Base-by-base conservation (phyloP, 2,888 invertebrate genomes). In the Pammene fasciana region DNA sequence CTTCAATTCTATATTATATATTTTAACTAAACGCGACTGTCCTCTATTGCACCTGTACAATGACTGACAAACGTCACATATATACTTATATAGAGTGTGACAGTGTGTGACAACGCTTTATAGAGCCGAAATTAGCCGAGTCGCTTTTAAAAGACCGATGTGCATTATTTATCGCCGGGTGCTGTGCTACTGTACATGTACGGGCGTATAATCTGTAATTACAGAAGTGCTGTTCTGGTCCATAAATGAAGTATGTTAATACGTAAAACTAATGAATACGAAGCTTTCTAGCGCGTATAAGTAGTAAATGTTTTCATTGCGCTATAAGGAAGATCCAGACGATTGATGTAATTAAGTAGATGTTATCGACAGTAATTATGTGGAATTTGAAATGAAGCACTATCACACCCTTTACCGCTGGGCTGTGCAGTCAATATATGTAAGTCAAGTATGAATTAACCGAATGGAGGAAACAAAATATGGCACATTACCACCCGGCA, bases 301-400 rank as follows among this genome's bases (percentile, higher is more conserved):
- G n/a, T n/a, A 10, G 38, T 50, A 38, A 61, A 50, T 61, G 16
- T 13, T 61, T 61, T 18, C 34, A 46, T 52, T 54, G 14, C 60
- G 54, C 45, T 54, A 52, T 60, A 54, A 60, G 64, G 64, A 64
- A 64, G 52, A 54, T 50, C 9, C 41, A 14, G 13, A 52, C 52
- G 18, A 62, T 41, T 52, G 41, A 43, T 43, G 64, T 64, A 64
- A 64, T 64, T 54, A n/a, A n/a, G n/a, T n/a, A 52, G 34, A 54
- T 18, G 54, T 38, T 61, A 50, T 50, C 38, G 48, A 61, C 13
- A 38, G 52, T 34, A 41, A 64, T 52, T 54, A 43, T 54, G 54
- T 43, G 52, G 41, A 64, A 64, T 64, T 64, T 34, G 26, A 64
- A 64, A 64, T 52, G 43, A 54, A 54, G 62, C 60, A 60, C 60